Evolutionary conservation across 2,888 invertebrate species (phyloP).

Genomic region (Agrotis ipsilon): DNA sequence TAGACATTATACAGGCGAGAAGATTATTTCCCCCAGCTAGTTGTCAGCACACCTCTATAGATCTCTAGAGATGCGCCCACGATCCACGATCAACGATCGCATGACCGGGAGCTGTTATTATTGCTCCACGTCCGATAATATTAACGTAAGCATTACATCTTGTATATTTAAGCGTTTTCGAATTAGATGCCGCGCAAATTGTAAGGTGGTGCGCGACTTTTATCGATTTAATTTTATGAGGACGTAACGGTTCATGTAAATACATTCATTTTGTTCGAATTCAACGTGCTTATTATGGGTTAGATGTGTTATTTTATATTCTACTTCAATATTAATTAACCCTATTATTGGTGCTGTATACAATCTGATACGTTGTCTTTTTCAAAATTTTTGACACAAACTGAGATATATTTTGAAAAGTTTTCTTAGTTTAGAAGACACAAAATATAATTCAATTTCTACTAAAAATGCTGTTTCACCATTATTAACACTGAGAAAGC

Average conservation of each 20-base stretch:
- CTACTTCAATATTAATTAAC: too few relatives aligned
- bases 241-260: constrained; percentile 36
- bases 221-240: constrained; percentile 39
- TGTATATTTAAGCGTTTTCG: constrained; percentile 57
- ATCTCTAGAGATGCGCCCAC: constrained; percentile 34
- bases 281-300: not conserved
- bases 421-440: too few relatives aligned
- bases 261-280: constrained; percentile 16
- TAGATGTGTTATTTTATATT: too few relatives aligned
- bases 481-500: too few relatives aligned
- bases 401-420: too few relatives aligned
- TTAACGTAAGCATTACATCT: constrained; percentile 55
- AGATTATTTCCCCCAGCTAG: constrained; percentile 63
- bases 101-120: constrained; percentile 66
- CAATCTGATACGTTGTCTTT: too few relatives aligned
- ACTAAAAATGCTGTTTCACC: too few relatives aligned
- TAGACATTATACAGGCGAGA: constrained; percentile 47
- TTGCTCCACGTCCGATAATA: constrained; percentile 53
- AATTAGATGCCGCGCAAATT: constrained; percentile 50
- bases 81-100: constrained; percentile 37
- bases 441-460: too few relatives aligned
- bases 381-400: too few relatives aligned
- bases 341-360: too few relatives aligned
- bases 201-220: constrained; percentile 28
- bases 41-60: constrained; percentile 49